Conservation (phyloP, 2,888 invertebrate species). For the Drosophila merina region DNA sequence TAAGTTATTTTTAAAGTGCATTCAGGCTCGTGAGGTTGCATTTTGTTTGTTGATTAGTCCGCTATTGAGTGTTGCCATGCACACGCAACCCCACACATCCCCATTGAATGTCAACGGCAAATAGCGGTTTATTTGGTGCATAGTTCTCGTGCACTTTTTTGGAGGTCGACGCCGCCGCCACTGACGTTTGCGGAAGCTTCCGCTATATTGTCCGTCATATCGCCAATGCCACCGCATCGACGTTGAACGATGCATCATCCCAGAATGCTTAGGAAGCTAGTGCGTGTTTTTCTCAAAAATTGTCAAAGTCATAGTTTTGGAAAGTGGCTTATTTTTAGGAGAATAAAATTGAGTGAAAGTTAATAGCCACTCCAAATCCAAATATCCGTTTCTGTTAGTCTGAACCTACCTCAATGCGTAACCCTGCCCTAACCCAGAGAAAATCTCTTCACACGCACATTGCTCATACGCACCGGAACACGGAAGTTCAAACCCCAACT, state of each 20-base stretch:
- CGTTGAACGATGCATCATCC: constrained; percentile 41
- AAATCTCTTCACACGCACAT: constrained; percentile 50
- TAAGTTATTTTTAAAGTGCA: not conserved
- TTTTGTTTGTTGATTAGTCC: constrained; percentile 65
- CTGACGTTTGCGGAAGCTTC: constrained; percentile 67
- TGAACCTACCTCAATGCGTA: constrained; percentile 70
- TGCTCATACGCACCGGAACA: constrained; percentile 52
- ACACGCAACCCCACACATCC: constrained; percentile 23
- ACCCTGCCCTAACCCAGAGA: constrained; percentile 37
- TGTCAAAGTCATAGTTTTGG: constrained; percentile 15
- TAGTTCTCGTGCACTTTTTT: constrained; percentile 13
- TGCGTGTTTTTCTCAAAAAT: constrained; percentile 25
- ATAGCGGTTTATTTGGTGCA: constrained; percentile 43
- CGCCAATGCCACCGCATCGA: constrained; percentile 31
- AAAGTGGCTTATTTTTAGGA: not conserved
- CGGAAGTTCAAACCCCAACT: constrained; percentile 36
- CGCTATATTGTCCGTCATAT: constrained; percentile 5
- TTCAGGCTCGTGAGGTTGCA: constrained; percentile 49
- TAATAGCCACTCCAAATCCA: not conserved
- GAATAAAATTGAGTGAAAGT: not conserved
- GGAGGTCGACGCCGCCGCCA: constrained; percentile 37
- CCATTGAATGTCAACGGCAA: constrained; percentile 46
- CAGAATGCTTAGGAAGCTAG: constrained; percentile 21
- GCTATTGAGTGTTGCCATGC: constrained; percentile 63
- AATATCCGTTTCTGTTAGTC: not conserved